Percentiles rank a stretch among this genome's conserved stretches.
Evolutionary conservation across 2,113 vertebrate species (phyloP).

Genomic region (Gymnobelideus leadbeateri): DNA sequence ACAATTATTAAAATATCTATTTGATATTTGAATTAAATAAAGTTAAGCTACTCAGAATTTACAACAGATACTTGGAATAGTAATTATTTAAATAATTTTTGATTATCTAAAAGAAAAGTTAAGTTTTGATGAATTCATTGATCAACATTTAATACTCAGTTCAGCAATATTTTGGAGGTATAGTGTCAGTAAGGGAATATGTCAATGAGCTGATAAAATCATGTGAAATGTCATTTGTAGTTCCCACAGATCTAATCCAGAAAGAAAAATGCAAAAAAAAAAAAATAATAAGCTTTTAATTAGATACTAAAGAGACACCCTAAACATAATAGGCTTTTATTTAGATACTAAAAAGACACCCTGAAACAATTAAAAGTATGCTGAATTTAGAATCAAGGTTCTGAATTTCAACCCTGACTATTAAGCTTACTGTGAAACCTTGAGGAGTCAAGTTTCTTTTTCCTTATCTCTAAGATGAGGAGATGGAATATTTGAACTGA

Average conservation of each 20-base stretch:
- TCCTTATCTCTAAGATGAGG: neutral
- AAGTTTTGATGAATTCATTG: neutral
- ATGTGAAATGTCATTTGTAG: neutral
- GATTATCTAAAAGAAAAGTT: neutral
- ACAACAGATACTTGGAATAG: accelerated
- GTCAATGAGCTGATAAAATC: neutral
- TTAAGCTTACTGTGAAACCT: neutral
- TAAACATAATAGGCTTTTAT: neutral
- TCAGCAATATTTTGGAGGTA: neutral
- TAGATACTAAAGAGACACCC: no score
- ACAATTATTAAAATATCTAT: neutral
- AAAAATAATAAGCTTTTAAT: no score
- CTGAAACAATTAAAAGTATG: neutral
- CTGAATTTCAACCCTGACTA: neutral
- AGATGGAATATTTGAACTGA: neutral
- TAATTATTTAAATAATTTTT: neutral
- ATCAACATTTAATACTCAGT: neutral
- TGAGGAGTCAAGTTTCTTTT: neutral
- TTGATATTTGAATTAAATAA: neutral
- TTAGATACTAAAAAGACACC: no score
- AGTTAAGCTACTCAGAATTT: neutral
- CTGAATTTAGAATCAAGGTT: neutral
- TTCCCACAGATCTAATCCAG: neutral
- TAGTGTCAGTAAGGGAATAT: neutral
- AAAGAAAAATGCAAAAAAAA: neutral